Conservation (phyloP, 2,797 vertebrate species). For the Labeo calbasu region DNA sequence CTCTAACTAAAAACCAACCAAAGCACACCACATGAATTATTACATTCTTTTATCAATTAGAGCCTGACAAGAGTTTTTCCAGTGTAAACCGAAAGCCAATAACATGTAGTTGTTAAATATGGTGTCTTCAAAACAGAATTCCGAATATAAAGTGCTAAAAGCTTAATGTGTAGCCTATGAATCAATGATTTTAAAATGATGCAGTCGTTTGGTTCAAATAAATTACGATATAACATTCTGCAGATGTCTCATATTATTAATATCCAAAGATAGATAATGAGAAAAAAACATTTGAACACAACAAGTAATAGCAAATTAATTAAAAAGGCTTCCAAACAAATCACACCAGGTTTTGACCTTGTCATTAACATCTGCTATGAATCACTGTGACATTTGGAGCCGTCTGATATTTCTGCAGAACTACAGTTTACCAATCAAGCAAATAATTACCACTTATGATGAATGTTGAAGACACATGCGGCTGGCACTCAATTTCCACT, state of each 20-base stretch:
- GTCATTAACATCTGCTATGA: constrained; percentile 16
- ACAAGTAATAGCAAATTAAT: neutral
- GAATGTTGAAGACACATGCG: constrained; percentile 29
- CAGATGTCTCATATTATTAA: neutral
- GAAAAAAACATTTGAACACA: neutral
- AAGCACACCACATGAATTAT: neutral
- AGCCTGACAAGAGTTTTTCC: neutral
- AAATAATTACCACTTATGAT: constrained; percentile 37
- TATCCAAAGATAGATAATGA: neutral
- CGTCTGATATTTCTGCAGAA: constrained; percentile 22
- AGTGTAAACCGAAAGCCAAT: neutral
- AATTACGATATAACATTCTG: neutral
- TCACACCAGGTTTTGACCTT: constrained; percentile 14
- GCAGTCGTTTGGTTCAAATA: neutral
- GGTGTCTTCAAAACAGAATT: neutral
- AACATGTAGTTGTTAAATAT: neutral
- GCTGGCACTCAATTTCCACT: constrained; percentile 31
- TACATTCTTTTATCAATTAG: neutral
- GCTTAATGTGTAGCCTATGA: neutral
- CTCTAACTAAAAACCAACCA: constrained; percentile 7
- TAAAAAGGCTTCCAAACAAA: constrained; percentile 21
- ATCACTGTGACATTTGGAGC: constrained; percentile 26
- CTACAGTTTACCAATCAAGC: constrained; percentile 44
- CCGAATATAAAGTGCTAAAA: neutral
- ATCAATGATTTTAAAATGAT: neutral